Evolutionary conservation across 1,140 invertebrate genomes (phyloP), one percentile per base, ranked within the genome.

Genomic region (Papilio glaucus): DNA sequence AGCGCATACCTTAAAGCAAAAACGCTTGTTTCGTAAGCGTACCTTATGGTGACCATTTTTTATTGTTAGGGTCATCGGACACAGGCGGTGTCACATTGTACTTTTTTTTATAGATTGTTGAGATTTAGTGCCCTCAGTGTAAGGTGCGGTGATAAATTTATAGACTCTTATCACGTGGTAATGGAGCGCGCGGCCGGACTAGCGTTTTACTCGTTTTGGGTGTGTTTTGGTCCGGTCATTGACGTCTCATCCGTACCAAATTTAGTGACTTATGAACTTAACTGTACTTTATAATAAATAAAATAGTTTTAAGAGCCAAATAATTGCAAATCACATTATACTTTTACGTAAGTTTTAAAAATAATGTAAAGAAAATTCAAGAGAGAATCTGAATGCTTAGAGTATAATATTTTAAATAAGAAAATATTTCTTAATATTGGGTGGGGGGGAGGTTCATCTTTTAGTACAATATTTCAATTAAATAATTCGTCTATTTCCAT

Each of bases 101-200:
- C 77, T 81, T 86, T 86, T n/a, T n/a, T 69, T 81, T 82, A 82
- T 85, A 83, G 82, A 86, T 85, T 80, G 81, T 84, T 72, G 79
- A 88, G 87, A 90, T 90, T 90, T 90, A 90, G 77, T 80, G 80
- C 72, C 78, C 62, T 72, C 78, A 45, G 67, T 67, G 77, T 78
- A 74, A 80, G 83, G 80, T 81, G 83, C 78, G 82, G 83, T 86
- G 86, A 88, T 89, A 88, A 88, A 91, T 91, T 89, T 91, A 91
- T 91, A 80, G 81, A 68, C 60, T 77, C 84, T 90, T 89, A 91
- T 91, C 87, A 85, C 77, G 75, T 75, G 65, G 83, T 84, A 85
- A 86, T 88, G 87, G 85, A 86, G 73, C 63, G 74, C 29, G 45
- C 65, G 45, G 65, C 38, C 33, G 45, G 26, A 57, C 68, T 53